phyloP scores from a whole-genome alignment of 1,140 invertebrate genomes.

The Papilio aristodemus region DNA sequence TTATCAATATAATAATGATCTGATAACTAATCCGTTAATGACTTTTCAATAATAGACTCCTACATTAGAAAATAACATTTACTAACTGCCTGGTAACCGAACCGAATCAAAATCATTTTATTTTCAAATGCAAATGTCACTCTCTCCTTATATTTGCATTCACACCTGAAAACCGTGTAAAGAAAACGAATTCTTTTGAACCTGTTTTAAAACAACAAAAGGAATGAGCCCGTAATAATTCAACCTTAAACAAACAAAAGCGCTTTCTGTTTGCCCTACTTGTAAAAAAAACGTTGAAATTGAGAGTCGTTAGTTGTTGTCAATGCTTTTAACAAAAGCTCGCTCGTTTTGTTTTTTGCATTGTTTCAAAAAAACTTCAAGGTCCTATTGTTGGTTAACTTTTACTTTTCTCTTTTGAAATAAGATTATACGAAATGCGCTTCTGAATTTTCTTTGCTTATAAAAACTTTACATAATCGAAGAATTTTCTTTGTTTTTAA shows the following conservation, averaged over 20 bases:
- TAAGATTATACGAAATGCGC: background rate
- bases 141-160: background rate
- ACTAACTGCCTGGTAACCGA: too few relatives aligned
- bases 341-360: background rate
- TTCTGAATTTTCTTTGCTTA: too few relatives aligned
- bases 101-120: too few relatives aligned
- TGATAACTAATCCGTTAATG: too few relatives aligned
- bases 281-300: slow-evolving; percentile 4
- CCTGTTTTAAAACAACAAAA: slow-evolving; percentile 8
- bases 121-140: background rate
- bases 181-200: background rate
- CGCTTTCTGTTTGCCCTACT: slow-evolving; percentile 7
- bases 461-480: too few relatives aligned
- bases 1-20: too few relatives aligned
- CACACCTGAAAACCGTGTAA: background rate
- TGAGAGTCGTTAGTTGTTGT: background rate
- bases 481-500: too few relatives aligned
- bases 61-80: too few relatives aligned
- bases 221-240: background rate
- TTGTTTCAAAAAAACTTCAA: background rate
- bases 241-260: slow-evolving; percentile 9
- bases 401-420: background rate
- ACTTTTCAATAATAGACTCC: too few relatives aligned
- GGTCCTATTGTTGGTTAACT: background rate
- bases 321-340: background rate